These are phyloP conservation scores for Sisor rabdophorus DNA, from an alignment of 2,113 vertebrate species.

Conservation along the genomic window DNA sequence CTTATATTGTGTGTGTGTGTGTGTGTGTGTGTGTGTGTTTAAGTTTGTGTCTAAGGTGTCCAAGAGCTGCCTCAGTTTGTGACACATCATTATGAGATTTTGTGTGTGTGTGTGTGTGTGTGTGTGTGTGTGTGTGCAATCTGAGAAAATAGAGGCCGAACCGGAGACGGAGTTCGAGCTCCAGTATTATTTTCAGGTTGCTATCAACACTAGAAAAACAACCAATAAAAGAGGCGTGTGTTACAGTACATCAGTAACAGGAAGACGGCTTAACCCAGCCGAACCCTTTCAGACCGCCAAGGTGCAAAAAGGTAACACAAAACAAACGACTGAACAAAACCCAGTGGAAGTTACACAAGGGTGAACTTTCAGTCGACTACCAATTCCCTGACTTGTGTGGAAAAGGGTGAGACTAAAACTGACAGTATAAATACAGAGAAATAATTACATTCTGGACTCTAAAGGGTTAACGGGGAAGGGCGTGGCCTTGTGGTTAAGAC, in stretches of 20 bases:
- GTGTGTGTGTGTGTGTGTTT: conserved; percentile 22
- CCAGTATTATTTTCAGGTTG: conserved; percentile 71
- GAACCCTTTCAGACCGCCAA: too few relatives aligned
- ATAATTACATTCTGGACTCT: too few relatives aligned
- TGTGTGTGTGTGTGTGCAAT: conserved; percentile 63
- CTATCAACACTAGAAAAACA: conserved; percentile 65
- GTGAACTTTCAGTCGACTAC: too few relatives aligned
- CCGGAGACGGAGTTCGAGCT: conserved; percentile 46
- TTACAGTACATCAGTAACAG: not conserved
- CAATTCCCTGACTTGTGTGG: too few relatives aligned
- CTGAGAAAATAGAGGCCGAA: conserved; percentile 52
- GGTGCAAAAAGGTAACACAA: too few relatives aligned
- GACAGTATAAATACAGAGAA: too few relatives aligned
- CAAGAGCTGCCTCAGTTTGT: conserved; percentile 50
- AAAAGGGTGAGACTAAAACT: too few relatives aligned
- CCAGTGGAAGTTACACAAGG: too few relatives aligned
- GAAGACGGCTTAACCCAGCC: not conserved
- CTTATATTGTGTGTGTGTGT: not conserved
- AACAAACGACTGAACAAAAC: too few relatives aligned
- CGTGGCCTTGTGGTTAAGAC: too few relatives aligned
- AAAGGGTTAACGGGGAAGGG: too few relatives aligned
- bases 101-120: conserved; percentile 51
- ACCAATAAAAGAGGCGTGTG: not conserved
- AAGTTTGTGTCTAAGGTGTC: conserved; percentile 55
- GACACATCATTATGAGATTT: conserved; percentile 57